Evolutionary conservation across 2,113 vertebrate species (phyloP), one percentile per base, ranked within the genome.

Genomic region (Xiphophorus hellerii): DNA sequence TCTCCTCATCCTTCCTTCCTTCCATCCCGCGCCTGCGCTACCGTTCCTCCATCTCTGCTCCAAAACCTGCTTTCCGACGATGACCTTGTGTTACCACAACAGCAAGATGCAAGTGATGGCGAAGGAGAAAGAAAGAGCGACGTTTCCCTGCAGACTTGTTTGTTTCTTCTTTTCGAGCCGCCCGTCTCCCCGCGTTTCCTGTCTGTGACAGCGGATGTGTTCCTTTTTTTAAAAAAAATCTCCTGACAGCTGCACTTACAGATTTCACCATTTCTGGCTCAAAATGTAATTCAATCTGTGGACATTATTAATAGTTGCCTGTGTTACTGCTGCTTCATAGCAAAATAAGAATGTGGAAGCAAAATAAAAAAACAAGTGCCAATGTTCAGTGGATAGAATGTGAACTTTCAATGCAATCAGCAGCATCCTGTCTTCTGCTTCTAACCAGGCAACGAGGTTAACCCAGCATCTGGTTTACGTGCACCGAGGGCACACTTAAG

Each of bases 31-130:
- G 44, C 68, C 68, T 70, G 65, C 69, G 74, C 76, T 66, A 62
- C 73, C 74, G 64, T 75, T 27, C 69, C 61, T 76, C 51, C 14
- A 48, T 77, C 73, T 76, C 37, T 76, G 69, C 35, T 66, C 67
- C 44, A 14, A 84, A 91, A 89, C 64, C 79, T 78, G 84, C 91
- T 90, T 81, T 86, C 35, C 10, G 35, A 37, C 85, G 81, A 91
- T 93, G 93, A 95, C 93, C 93, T 94, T 94, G 93, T 89, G 84
- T 92, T 89, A 62, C 78, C 5, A 69, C 81, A 33, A 67, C 73
- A 71, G 74, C 77, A 71, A 65, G 75, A 78, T 86, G 75, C 68
- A 77, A 29, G 17, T 11, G 3, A 66, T 72, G 48, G 14, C 22
- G 27, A 62, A 37, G 70, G 20, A 8, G 33, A 73, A 65, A n/a